Conservation (phyloP, 2,113 vertebrate genomes). For the Pyrgilauda ruficollis region DNA sequence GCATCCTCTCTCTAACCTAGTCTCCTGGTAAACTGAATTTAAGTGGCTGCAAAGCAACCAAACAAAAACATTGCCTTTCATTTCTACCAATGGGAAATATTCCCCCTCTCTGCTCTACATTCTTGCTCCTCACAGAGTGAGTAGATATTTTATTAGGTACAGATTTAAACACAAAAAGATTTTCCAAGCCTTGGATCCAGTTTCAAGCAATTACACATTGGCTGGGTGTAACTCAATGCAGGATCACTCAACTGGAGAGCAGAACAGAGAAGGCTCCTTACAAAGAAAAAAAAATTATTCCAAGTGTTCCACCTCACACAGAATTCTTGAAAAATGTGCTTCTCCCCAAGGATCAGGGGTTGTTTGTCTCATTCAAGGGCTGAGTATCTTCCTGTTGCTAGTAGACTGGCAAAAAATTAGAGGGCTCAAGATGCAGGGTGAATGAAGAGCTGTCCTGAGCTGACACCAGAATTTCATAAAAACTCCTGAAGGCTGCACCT, state of each 20-base stretch:
- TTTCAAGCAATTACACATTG: slow-evolving; percentile 44
- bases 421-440: background rate
- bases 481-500: background rate
- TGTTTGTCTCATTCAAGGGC: background rate
- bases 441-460: background rate
- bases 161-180: slow-evolving; percentile 48
- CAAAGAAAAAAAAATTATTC: background rate
- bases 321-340: slow-evolving; percentile 37
- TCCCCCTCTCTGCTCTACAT: background rate
- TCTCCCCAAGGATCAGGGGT: background rate
- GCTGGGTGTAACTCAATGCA: slow-evolving; percentile 38
- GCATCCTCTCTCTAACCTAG: background rate
- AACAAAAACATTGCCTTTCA: background rate
- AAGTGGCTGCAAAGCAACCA: background rate
- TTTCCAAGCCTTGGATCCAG: slow-evolving; percentile 26
- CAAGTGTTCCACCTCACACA: slow-evolving; percentile 33
- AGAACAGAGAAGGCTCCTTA: slow-evolving; percentile 17
- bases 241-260: background rate
- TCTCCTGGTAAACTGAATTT: background rate
- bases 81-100: background rate
- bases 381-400: background rate
- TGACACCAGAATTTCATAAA: background rate
- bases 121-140: background rate
- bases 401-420: background rate
- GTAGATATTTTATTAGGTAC: slow-evolving; percentile 49